Percentiles rank a stretch among this genome's conserved stretches.
Conservation (phyloP, 2,797 vertebrate genomes). For the Alfaro cultratus region DNA sequence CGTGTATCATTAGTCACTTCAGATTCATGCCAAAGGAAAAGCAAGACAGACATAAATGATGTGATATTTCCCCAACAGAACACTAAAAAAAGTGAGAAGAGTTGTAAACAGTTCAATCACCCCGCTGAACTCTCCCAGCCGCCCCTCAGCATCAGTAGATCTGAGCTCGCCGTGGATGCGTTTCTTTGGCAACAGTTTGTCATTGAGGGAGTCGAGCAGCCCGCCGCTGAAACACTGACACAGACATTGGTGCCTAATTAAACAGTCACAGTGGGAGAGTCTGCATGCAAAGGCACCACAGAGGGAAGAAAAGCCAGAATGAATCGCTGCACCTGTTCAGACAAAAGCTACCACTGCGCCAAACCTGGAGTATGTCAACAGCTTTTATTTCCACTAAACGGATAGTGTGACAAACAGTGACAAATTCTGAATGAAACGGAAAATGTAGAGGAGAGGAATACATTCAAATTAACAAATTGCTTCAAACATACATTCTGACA, state of each 20-base stretch:
- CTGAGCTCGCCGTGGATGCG: conserved; percentile 54
- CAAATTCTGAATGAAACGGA: conserved; percentile 62
- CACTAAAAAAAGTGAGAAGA: conserved; percentile 58
- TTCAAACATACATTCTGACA: conserved; percentile 11
- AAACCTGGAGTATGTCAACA: conserved; percentile 73
- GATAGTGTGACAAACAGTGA: conserved; percentile 51
- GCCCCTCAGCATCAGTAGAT: conserved; percentile 62
- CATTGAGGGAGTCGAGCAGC: conserved; percentile 64
- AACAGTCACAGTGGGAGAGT: conserved; percentile 76
- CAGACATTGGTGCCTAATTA: conserved; percentile 78
- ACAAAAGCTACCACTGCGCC: conserved; percentile 70
- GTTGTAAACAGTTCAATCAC: conserved; percentile 77
- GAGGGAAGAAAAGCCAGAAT: conserved; percentile 57
- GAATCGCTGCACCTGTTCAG: conserved; percentile 76
- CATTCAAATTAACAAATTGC: conserved; percentile 44
- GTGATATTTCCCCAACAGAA: conserved; percentile 62
- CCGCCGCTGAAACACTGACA: conserved; percentile 60
- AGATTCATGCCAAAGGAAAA: conserved; percentile 68
- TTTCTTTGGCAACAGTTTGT: conserved; percentile 75
- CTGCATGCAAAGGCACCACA: conserved; percentile 54
- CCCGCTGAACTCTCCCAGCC: conserved; percentile 64
- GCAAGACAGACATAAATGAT: conserved; percentile 62
- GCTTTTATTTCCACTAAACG: conserved; percentile 67
- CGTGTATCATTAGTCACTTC: conserved; percentile 60
- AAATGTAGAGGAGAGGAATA: conserved; percentile 58